Percentiles rank a stretch among this genome's conserved stretches.
Conservation (phyloP, 2,113 vertebrate genomes). For the Heterochromis multidens region DNA sequence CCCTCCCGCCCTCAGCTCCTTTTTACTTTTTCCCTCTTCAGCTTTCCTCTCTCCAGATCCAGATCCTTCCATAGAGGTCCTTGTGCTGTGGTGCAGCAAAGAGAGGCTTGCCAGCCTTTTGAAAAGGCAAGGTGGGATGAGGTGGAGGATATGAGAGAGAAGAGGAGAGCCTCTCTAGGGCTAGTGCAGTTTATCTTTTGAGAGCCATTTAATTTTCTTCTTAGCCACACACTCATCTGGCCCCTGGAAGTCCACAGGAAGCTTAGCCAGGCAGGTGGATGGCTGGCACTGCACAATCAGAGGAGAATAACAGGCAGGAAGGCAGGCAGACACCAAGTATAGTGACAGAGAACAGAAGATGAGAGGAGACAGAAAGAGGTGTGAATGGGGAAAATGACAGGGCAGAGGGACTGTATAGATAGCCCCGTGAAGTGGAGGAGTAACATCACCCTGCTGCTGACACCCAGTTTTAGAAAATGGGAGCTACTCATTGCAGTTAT, state of each 20-base stretch:
- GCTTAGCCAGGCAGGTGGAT: slow-evolving; percentile 43
- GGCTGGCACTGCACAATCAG: slow-evolving; percentile 35
- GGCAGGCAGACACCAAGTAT: background rate
- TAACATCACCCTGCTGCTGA: slow-evolving; percentile 25
- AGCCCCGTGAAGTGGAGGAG: slow-evolving; percentile 8
- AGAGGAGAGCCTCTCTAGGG: slow-evolving; percentile 20
- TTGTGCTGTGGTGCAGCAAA: background rate
- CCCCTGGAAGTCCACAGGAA: slow-evolving; percentile 33
- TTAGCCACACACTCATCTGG: slow-evolving; percentile 23
- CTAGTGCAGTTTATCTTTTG: slow-evolving; percentile 40
- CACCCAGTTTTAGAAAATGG: slow-evolving; percentile 33
- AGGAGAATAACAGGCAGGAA: slow-evolving; percentile 5
- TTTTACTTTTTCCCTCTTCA: background rate
- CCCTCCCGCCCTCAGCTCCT: background rate
- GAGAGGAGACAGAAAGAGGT: slow-evolving; percentile 10
- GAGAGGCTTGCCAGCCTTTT: slow-evolving; percentile 14
- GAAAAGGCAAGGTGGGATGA: slow-evolving; percentile 13
- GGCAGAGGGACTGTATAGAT: background rate
- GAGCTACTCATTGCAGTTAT: background rate
- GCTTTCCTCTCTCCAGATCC: background rate
- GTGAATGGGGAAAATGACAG: slow-evolving; percentile 44
- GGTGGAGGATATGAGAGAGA: background rate
- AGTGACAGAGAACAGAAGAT: slow-evolving; percentile 8
- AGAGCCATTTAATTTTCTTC: slow-evolving; percentile 50
- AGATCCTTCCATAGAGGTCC: background rate